Conservation (phyloP, 2,797 vertebrate genomes). For the Gobionotothen gibberifrons region DNA sequence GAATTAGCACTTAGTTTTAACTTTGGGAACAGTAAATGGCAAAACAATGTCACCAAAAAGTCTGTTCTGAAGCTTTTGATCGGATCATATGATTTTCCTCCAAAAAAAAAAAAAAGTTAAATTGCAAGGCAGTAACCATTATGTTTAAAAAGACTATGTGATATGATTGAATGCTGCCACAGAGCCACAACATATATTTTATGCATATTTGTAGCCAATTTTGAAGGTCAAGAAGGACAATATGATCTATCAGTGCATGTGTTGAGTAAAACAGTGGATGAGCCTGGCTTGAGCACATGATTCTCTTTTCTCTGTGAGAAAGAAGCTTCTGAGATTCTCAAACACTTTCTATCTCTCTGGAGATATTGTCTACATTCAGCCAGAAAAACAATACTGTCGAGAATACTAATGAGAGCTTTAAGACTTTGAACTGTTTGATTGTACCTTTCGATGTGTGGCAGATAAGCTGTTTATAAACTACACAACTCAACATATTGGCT, state of each 20-base stretch:
- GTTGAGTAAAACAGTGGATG: background rate
- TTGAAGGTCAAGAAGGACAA: background rate
- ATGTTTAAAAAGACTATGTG: background rate
- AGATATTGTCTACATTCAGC: constrained; percentile 28
- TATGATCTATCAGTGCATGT: background rate
- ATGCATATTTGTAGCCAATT: background rate
- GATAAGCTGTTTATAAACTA: background rate
- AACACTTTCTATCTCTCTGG: constrained; percentile 6
- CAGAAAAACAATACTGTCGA: constrained; percentile 6
- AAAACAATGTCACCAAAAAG: background rate
- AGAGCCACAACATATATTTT: background rate
- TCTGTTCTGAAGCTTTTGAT: background rate
- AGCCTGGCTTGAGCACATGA: background rate
- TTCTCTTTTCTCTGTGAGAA: constrained; percentile 17
- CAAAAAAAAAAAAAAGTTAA: background rate
- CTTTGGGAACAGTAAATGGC: background rate
- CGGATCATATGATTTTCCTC: background rate
- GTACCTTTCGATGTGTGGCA: constrained; percentile 2
- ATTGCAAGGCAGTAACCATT: background rate
- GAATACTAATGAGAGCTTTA: constrained; percentile 40
- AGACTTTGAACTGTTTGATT: constrained; percentile 30
- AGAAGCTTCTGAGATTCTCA: constrained; percentile 18
- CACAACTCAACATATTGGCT: background rate
- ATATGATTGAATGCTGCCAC: background rate
- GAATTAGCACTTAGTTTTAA: background rate